Percentiles rank a stretch among this genome's conserved stretches.
These are phyloP conservation scores for Danionella dracula DNA, from an alignment of 2,797 vertebrate genomes.

Conservation along the genomic window DNA sequence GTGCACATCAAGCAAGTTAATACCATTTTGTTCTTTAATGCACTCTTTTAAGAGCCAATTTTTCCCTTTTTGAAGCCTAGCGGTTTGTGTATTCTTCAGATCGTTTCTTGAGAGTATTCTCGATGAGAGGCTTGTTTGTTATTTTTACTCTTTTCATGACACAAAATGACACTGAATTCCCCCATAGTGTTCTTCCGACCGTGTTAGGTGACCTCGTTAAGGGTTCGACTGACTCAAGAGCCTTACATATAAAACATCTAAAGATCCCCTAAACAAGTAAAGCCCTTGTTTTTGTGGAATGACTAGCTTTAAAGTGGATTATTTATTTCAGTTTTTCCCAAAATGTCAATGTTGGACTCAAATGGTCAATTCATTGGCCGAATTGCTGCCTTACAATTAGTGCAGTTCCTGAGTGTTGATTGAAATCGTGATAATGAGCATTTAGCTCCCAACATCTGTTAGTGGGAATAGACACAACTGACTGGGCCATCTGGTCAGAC, in stretches of 20 bases:
- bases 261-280: not conserved
- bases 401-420: too few relatives aligned
- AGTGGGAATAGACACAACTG: not conserved
- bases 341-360: too few relatives aligned
- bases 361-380: too few relatives aligned
- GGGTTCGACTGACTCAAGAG: too few relatives aligned
- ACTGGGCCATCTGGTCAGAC: not conserved
- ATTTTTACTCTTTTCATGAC: not conserved
- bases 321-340: too few relatives aligned
- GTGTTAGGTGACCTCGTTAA: too few relatives aligned
- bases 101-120: not conserved
- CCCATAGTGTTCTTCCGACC: too few relatives aligned
- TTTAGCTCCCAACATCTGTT: too few relatives aligned
- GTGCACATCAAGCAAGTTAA: conserved; percentile 4
- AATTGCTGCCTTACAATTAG: too few relatives aligned
- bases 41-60: conserved; percentile 1
- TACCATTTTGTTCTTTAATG: conserved; percentile 21
- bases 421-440: too few relatives aligned
- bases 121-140: not conserved
- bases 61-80: not conserved
- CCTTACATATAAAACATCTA: not conserved
- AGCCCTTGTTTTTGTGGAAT: not conserved
- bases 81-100: not conserved
- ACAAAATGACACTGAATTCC: too few relatives aligned
- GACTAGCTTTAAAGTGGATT: too few relatives aligned